Base-by-base conservation (phyloP, 2,888 invertebrate species). In the Mactromeris polynyma region DNA sequence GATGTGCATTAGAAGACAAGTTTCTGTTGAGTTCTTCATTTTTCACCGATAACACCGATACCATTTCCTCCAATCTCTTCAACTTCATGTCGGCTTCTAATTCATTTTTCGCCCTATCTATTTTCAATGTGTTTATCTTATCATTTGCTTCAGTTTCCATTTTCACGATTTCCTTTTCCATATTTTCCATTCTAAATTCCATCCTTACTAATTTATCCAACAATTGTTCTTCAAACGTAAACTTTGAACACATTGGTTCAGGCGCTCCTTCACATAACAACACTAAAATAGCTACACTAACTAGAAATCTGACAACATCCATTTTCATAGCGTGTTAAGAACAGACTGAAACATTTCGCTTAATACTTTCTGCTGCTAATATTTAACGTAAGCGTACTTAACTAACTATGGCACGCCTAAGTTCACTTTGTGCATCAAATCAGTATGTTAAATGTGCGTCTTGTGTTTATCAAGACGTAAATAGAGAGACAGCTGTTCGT, bases 221-320 rank as follows among this genome's bases (percentile, higher is more conserved):
- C 46, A 80, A 46, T 26, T 80, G 80, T 26, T 80, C 80, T 17
- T 80, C 42, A 26, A 46, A 80, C 14, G 80, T 46, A 46, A 80
- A 80, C 80, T 80, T 80, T 26, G 80, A 80, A 80, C 80, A 80
- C 26, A 80, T 17, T 9, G 80, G 80, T 80, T 80, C 80, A 4
- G 80, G 80, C 1, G 42, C 40, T 6, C 46, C 42, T 2, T n/a
- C 14, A 80, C 31, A 42, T 1, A 14, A 51, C 1, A 2, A 2
- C 14, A 19, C 11, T 51, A 51, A 9, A 51, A 19, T 19, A 51
- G 19, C 51, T 17, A 51, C 17, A 19, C 19, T 17, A 51, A 51
- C 4, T 19, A 51, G 51, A 51, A 51, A 17, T 51, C 51, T 51
- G 14, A 14, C 51, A 51, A 51, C 51, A 51, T 51, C 51, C 51